These are phyloP conservation scores for Porites divaricata DNA, from an alignment of 92 coral and sea anemone genomes.

Conservation along the genomic window DNA sequence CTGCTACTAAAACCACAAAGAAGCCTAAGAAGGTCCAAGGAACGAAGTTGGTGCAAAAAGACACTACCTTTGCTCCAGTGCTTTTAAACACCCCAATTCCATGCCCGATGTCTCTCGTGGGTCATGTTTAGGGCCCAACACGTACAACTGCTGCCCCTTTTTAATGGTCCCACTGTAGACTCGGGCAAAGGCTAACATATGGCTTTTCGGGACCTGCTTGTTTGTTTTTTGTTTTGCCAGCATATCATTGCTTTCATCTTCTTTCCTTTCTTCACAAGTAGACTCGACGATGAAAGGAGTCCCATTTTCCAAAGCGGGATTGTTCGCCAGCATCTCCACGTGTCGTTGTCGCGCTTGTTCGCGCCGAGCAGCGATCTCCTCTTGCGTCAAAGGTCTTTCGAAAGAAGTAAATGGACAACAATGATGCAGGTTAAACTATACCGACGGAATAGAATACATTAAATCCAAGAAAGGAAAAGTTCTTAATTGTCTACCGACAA, in stretches of 20 bases:
- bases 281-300: slow-evolving; percentile 43
- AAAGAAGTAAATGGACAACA: no score
- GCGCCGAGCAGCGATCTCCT: slow-evolving; percentile 91
- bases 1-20: no score
- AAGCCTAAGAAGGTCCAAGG: no score
- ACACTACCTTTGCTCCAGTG: slow-evolving; percentile 46
- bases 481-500: no score
- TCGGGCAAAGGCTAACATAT: slow-evolving; percentile 92
- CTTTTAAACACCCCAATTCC: slow-evolving; percentile 1
- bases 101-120: slow-evolving; percentile 56
- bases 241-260: neutral
- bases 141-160: slow-evolving; percentile 85
- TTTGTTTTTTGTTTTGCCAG: slow-evolving; percentile 13
- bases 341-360: slow-evolving; percentile 91
- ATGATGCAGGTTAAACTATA: no score
- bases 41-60: neutral
- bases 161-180: slow-evolving; percentile 93
- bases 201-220: slow-evolving; percentile 60
- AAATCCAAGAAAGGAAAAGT: no score
- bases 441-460: no score
- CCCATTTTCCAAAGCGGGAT: slow-evolving; percentile 34
- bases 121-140: slow-evolving; percentile 93
- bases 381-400: slow-evolving; percentile 92
- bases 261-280: neutral
- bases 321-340: slow-evolving; percentile 70